Evolutionary conservation across 2,113 vertebrate species (phyloP).

Genomic region (Callionymus lyra): DNA sequence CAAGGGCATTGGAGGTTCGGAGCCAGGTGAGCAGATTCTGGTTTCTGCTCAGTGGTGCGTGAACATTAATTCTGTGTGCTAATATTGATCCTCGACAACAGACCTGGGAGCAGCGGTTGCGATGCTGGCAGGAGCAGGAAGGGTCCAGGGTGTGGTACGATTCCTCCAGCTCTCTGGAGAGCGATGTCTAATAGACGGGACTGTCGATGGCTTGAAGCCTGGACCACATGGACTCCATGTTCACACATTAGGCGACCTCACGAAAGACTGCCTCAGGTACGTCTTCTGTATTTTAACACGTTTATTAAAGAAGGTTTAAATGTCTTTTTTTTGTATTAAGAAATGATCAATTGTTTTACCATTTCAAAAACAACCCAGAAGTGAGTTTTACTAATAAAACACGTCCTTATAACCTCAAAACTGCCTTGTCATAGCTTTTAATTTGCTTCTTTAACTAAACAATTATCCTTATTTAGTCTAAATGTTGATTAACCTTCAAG

Average conservation of each 20-base stretch:
- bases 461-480: too few species aligned
- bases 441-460: too few species aligned
- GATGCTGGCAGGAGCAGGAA: conserved; percentile 63
- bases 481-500: too few species aligned
- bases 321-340: too few species aligned
- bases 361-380: too few species aligned
- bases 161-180: conserved; percentile 76
- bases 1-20: conserved; percentile 72
- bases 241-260: conserved; percentile 77
- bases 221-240: conserved; percentile 81
- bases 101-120: conserved; percentile 77
- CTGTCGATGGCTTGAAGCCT: conserved; percentile 73
- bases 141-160: conserved; percentile 73
- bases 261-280: conserved; percentile 72
- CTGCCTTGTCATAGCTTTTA: too few species aligned
- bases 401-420: too few species aligned
- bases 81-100: conserved; percentile 19
- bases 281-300: too few species aligned
- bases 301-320: too few species aligned
- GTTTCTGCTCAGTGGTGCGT: neutral
- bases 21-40: conserved; percentile 45
- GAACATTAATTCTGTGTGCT: conserved; percentile 1
- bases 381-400: too few species aligned
- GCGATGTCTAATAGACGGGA: conserved; percentile 78
- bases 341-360: too few species aligned